Conservation (phyloP, 1,140 invertebrate species). For the Diprion similis region DNA sequence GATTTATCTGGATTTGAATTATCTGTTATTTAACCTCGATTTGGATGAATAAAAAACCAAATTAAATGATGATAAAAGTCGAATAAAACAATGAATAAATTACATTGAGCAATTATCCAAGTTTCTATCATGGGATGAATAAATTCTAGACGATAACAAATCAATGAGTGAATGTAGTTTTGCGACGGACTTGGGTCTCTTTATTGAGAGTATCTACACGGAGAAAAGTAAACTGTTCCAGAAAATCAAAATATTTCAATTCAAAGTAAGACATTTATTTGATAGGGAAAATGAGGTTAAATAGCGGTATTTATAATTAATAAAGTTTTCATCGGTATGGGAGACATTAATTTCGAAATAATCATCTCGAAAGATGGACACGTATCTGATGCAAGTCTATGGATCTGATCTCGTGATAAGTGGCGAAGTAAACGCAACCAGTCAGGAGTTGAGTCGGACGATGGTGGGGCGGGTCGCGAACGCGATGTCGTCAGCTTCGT, state of each 20-base stretch:
- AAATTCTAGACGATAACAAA: too few relatives aligned
- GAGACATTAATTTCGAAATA: not conserved
- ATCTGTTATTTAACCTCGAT: not conserved
- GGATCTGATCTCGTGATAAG: not conserved
- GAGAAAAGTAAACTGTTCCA: too few relatives aligned
- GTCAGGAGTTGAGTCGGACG: not conserved
- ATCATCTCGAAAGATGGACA: not conserved
- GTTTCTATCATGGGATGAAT: too few relatives aligned
- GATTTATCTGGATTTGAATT: not conserved
- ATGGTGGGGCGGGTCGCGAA: not conserved
- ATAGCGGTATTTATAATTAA: not conserved
- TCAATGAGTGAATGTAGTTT: too few relatives aligned
- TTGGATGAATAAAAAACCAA: not conserved
- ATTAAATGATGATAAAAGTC: not conserved
- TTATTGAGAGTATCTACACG: too few relatives aligned
- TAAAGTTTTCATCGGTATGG: not conserved
- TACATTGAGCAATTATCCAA: too few relatives aligned
- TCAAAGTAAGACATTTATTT: too few relatives aligned
- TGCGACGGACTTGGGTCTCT: too few relatives aligned
- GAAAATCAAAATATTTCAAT: too few relatives aligned
- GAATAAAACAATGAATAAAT: too few relatives aligned
- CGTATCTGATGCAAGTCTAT: not conserved
- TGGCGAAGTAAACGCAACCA: not conserved
- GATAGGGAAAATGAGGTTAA: not conserved
- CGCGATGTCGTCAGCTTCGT: slow-evolving; percentile 3